Conservation (phyloP, 2,797 vertebrate species). For the Bovichtus variegatus region DNA sequence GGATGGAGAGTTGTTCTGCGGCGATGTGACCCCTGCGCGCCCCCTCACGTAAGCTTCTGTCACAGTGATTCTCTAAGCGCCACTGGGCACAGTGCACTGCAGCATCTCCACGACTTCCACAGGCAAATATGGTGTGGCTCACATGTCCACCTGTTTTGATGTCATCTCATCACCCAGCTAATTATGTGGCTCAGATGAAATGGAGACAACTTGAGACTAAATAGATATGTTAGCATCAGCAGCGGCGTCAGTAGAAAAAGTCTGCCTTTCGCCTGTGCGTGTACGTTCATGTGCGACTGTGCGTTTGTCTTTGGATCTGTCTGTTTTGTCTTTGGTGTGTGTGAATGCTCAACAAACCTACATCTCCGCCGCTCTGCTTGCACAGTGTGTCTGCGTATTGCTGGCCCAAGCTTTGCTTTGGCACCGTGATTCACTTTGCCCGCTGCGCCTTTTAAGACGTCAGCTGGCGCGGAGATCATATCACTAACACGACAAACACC, state of each 20-base stretch:
- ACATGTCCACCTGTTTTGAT: constrained; percentile 1
- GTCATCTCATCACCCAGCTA: neutral
- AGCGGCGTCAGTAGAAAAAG: constrained; percentile 15
- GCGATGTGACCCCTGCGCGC: neutral
- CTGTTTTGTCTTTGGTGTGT: constrained; percentile 42
- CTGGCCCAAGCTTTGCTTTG: constrained; percentile 48
- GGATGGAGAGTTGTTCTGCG: too few species aligned
- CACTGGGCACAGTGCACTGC: neutral
- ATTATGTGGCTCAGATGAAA: neutral
- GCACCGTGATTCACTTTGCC: constrained; percentile 45
- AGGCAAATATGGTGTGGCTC: neutral
- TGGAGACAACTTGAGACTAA: constrained; percentile 16
- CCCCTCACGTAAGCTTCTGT: neutral
- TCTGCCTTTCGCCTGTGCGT: neutral
- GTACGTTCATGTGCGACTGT: neutral
- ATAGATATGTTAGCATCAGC: neutral
- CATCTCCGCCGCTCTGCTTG: constrained; percentile 16
- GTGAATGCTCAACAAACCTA: constrained; percentile 41
- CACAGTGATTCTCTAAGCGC: constrained; percentile 13
- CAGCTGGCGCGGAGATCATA: constrained; percentile 69
- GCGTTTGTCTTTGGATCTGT: constrained; percentile 35
- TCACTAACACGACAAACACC: constrained; percentile 74
- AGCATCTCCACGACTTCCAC: neutral
- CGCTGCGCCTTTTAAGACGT: constrained; percentile 65
- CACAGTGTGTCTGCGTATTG: constrained; percentile 30